phyloP scores from a whole-genome alignment of 1,140 invertebrate species.

The Zaprionus kolodkinae region DNA sequence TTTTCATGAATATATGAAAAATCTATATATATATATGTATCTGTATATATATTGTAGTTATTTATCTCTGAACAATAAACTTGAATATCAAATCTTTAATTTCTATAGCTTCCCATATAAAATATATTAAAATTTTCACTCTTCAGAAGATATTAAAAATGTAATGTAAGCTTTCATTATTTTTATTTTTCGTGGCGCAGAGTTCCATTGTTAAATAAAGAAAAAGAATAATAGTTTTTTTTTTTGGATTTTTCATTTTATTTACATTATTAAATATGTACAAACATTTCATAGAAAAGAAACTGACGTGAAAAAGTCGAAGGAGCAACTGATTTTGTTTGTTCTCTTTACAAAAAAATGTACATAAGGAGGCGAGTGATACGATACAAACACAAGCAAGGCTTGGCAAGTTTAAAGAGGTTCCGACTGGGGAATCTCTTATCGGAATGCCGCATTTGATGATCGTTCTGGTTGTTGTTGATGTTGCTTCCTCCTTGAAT shows the following conservation, averaged over 20 bases:
- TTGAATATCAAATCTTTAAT: too few relatives aligned
- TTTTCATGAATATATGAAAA: too few relatives aligned
- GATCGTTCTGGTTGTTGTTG: slow-evolving; percentile 29
- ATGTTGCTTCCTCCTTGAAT: slow-evolving; percentile 57
- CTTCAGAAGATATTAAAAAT: too few relatives aligned
- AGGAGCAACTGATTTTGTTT: slow-evolving; percentile 72
- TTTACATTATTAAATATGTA: slow-evolving; percentile 83
- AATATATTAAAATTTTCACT: too few relatives aligned
- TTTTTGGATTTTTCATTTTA: slow-evolving; percentile 73
- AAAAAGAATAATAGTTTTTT: not conserved
- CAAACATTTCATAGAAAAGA: slow-evolving; percentile 82
- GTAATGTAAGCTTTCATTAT: too few relatives aligned
- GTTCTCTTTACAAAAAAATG: slow-evolving; percentile 66
- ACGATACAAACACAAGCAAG: slow-evolving; percentile 37
- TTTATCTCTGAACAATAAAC: too few relatives aligned
- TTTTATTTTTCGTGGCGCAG: too few relatives aligned
- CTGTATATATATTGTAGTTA: too few relatives aligned
- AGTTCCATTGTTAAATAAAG: too few relatives aligned
- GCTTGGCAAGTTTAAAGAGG: slow-evolving; percentile 59
- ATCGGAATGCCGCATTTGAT: slow-evolving; percentile 29
- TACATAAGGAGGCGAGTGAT: slow-evolving; percentile 57
- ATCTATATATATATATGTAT: too few relatives aligned
- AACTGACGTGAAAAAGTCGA: slow-evolving; percentile 73
- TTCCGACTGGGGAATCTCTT: slow-evolving; percentile 16
- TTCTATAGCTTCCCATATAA: too few relatives aligned